Base-by-base conservation (phyloP, 1,140 invertebrate genomes). In the Mercenaria mercenaria region DNA sequence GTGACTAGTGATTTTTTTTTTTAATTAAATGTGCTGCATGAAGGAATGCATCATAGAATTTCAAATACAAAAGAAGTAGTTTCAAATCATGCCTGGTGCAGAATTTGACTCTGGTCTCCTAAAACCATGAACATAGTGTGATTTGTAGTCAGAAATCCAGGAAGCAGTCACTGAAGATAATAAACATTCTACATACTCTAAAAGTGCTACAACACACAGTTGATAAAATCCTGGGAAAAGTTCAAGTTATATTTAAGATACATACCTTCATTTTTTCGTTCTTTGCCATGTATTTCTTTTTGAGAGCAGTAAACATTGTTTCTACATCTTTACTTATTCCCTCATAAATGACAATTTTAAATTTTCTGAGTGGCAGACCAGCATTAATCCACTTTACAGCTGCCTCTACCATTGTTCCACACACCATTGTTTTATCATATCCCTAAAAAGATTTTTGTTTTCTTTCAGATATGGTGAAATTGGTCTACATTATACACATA, bases 321-420 rank as follows among this genome's bases (percentile, higher is more conserved):
- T 91, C n/a, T 52, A 90, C 29, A 8, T 18, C 32, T 10, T 50
- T 15, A 39, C 50, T n/a, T 3, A 72, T 29, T 10, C 23, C 52
- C 6, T 86, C 77, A 89, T 93, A 95, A 39, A 95, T 59, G 6
- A 95, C 94, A 43, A 96, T 91, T 88, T 96, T 95, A 15, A 96
- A 80, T 52, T 91, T 90, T 34, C 91, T 86, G 1, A 96, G 80
- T 20, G 93, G 94, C 18, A 96, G 88, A 10, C 95, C 95, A 47
- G 93, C 92, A 69, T 88, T 79, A 50, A 96, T 96, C 95, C 95
- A 96, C 18, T 90, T 76, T 47, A 91, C 91, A 29, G 95, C 95
- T n/a, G 88, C 90, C n/a, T 93, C 82, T 3, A 96, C 92, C 89
- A 95, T 95, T 15, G 90, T 69, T 43, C 47, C 79, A 52, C 95